Base-by-base conservation (phyloP, 2,888 invertebrate genomes). In the Mesochorus sp. region DNA sequence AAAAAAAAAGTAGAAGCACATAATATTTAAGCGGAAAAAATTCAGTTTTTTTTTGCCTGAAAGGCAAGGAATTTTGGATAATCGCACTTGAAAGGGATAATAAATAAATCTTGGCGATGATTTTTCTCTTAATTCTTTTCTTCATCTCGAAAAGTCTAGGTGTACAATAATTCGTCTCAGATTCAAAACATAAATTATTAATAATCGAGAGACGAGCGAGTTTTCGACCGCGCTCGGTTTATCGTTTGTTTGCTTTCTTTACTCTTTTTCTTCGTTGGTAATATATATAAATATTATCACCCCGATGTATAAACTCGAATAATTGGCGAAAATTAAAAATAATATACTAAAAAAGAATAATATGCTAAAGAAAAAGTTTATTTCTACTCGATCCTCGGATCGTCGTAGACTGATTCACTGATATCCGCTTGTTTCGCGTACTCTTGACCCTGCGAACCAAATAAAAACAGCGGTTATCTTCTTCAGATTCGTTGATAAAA, bases 391-490 rank as follows among this genome's bases (percentile, higher is more conserved):
- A 70, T 74, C 10, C 59, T 64, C 5, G 74, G 74, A 74, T 76
- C 79, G 67, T 81, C 79, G 39, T 76, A 81, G 28, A 72, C 59
- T 17, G 79, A 21, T 67, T 87, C 86, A 70, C 83, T 82, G 59
- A 86, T 85, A 31, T 83, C 84, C 3, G 80, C 83, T 64, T 84
- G 84, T 39, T 71, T 82, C 21, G 87, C 87, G 80, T 73, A 84
- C 12, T 85, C 84, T 61, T 82, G 82, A 21, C 86, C 87, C 85
- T 86, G 62, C 4, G 81, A 82, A 44, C 3, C 57, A 49, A 37
- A 17, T 39, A 3, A 8, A 53, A 14, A 64, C 8, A 10, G 4
- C 26, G n/a, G 24, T 67, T 37, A 10, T 21, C 26, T 26, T 14
- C n/a, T n/a, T n/a, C n/a, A 39, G 37, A 37, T 39, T 62, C 31